phyloP scores from a whole-genome alignment of 2,797 vertebrate species.

The Heteromormyrus szaboi region DNA sequence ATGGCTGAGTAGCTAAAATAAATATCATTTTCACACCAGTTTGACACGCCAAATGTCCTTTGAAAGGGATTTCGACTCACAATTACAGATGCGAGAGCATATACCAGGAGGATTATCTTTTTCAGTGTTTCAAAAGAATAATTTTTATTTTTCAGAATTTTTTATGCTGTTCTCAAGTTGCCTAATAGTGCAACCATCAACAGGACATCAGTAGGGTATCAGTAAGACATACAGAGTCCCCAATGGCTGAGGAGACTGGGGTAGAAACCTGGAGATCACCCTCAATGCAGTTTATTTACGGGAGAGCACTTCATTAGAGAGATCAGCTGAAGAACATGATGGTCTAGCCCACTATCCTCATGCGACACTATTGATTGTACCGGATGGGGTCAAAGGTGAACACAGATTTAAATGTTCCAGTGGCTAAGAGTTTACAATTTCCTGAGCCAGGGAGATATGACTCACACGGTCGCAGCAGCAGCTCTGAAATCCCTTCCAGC shows the following conservation, averaged over 20 bases:
- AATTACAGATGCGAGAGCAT: neutral
- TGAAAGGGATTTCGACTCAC: neutral
- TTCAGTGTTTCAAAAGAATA: neutral
- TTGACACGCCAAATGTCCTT: neutral
- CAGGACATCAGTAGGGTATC: neutral
- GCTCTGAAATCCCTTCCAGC: neutral
- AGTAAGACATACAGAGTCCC: neutral
- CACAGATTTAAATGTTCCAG: neutral
- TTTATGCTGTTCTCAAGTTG: neutral
- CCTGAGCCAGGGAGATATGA: neutral
- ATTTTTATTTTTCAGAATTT: neutral
- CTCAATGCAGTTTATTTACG: neutral
- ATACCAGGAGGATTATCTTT: neutral
- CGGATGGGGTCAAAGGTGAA: conserved; percentile 2
- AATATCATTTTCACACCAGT: neutral
- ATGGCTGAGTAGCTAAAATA: neutral
- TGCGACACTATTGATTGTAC: neutral
- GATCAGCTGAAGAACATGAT: neutral
- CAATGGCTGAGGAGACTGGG: neutral
- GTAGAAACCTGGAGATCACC: neutral
- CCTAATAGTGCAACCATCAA: neutral
- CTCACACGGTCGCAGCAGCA: neutral
- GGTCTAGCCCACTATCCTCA: neutral
- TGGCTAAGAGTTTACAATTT: neutral
- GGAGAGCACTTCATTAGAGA: neutral